A percentile compares a stretch with the other conserved stretches of the same genome.
phyloP scores from a whole-genome alignment of 2,888 invertebrate species.

The Eugnorisma glareosa region DNA sequence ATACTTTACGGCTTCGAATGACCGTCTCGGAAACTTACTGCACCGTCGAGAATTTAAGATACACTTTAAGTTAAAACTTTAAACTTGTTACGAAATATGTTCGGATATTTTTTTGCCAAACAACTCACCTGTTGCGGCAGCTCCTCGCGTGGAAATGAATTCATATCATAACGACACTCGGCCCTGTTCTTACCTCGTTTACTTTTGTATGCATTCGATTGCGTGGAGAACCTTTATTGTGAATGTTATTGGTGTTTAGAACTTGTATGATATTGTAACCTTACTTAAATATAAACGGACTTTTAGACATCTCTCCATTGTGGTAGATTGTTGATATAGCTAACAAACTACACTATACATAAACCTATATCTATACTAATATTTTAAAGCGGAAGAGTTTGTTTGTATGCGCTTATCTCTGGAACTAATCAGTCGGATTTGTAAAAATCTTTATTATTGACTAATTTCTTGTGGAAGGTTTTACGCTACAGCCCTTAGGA shows the following conservation, averaged over 20 bases:
- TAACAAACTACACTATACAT: neutral
- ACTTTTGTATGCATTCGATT: constrained; percentile 53
- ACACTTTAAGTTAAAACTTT: constrained; percentile 49
- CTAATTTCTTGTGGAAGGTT: neutral
- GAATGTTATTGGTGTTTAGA: constrained; percentile 24
- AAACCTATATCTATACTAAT: neutral
- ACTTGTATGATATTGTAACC: neutral
- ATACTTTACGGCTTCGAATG: constrained; percentile 69
- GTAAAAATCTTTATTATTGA: neutral
- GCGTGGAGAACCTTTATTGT: constrained; percentile 24
- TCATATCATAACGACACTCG: constrained; percentile 57
- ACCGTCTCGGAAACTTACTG: constrained; percentile 72
- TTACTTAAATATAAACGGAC: neutral
- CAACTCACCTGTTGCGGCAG: constrained; percentile 59
- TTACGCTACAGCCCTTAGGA: neutral
- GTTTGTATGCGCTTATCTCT: neutral
- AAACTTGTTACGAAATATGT: constrained; percentile 22
- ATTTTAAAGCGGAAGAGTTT: neutral
- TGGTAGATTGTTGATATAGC: neutral
- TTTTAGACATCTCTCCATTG: neutral
- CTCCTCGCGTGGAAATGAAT: constrained; percentile 56
- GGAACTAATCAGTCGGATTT: neutral
- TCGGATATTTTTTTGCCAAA: constrained; percentile 38
- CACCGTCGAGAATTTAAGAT: constrained; percentile 64
- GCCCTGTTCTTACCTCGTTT: constrained; percentile 43